phyloP scores from a whole-genome alignment of 1,140 invertebrate species.

The Adelges cooleyi region DNA sequence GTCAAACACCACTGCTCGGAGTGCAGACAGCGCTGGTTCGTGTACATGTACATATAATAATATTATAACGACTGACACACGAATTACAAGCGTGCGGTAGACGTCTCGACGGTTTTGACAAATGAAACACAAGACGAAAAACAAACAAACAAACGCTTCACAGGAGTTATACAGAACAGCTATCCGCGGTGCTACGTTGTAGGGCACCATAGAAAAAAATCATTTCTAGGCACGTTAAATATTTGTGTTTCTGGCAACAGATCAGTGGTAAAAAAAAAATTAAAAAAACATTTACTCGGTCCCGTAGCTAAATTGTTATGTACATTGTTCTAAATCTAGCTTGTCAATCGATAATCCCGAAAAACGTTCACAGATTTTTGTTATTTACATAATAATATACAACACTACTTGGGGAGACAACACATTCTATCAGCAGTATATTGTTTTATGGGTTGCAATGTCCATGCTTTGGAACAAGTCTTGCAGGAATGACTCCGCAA shows the following conservation, averaged over 20 bases:
- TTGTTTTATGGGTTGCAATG: too few relatives aligned
- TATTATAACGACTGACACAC: neutral
- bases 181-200: neutral
- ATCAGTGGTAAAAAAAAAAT: neutral
- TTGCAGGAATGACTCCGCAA: too few relatives aligned
- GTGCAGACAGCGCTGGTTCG: neutral
- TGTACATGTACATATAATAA: neutral
- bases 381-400: too few relatives aligned
- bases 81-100: neutral
- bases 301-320: too few relatives aligned
- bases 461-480: too few relatives aligned
- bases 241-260: neutral
- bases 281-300: too few relatives aligned
- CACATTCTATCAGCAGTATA: too few relatives aligned
- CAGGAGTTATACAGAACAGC: conserved; percentile 8
- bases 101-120: conserved; percentile 24
- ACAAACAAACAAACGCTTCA: neutral
- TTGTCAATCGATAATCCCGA: too few relatives aligned
- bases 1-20: neutral
- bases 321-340: too few relatives aligned
- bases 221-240: neutral
- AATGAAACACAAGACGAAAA: conserved; percentile 12
- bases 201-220: conserved; percentile 1
- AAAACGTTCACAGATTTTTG: too few relatives aligned
- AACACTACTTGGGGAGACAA: too few relatives aligned